Evolutionary conservation across 2,113 vertebrate species (phyloP).

Genomic region (Ammospiza caudacuta): DNA sequence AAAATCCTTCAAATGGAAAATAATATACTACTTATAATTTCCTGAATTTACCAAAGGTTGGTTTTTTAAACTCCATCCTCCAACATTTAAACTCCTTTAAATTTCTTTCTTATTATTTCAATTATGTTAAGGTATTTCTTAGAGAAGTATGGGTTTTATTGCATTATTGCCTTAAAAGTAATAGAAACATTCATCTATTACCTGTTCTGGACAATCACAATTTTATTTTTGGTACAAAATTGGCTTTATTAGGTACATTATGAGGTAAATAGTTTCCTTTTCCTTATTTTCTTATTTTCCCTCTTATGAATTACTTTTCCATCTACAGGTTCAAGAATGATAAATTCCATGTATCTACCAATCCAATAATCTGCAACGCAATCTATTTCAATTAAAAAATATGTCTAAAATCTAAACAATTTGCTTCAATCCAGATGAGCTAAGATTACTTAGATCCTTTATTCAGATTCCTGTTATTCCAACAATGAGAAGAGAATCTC

Average conservation of each 20-base stretch:
- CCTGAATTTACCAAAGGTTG: neutral
- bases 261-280: conserved; percentile 17
- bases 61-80: neutral
- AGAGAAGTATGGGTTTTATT: neutral
- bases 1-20: neutral
- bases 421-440: neutral
- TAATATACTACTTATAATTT: neutral
- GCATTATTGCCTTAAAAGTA: neutral
- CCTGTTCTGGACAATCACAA: conserved; percentile 26
- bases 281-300: conserved; percentile 20
- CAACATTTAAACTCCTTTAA: neutral
- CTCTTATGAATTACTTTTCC: neutral
- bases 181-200: neutral
- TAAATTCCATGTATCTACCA: neutral
- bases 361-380: neutral
- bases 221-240: neutral
- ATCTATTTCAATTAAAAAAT: neutral
- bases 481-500: neutral
- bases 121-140: conserved; percentile 13
- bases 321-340: neutral
- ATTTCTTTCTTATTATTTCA: neutral
- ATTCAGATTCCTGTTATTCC: neutral
- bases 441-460: neutral
- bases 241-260: neutral
- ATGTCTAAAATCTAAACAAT: neutral